Base-by-base conservation (phyloP, 1,140 invertebrate genomes). In the Sycophaga agraensis region DNA sequence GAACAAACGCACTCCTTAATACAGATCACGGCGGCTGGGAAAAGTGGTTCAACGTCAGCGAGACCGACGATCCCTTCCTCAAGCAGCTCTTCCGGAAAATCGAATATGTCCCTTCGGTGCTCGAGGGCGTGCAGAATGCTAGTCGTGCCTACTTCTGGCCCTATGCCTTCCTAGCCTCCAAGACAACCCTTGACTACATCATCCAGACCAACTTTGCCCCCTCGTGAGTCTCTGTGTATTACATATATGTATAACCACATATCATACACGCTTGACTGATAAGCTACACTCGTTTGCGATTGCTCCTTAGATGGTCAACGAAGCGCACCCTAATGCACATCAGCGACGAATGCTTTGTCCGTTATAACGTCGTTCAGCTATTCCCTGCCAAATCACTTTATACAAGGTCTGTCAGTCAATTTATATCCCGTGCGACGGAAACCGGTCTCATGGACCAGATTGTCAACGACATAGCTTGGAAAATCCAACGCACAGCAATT, bases 1-100 rank as follows among this genome's bases (percentile, higher is more conserved):
- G 5, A 11, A 31, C 28, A 4, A 31, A 31, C 28, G 45, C 14
- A 28, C 14, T 26, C 7, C 22, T 9, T 8, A 40, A 46, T 66
- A 24, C 62, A 89, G 88, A 88, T 75, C 84, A 82, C 62, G 86
- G 86, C 35, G 89, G 88, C 12, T 90, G 89, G 89, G 83, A 87
- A 66, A 72, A 76, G 35, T 88, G 87, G 82, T 88, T 90, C 28
- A 87, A 88, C 73, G 86, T 85, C 2, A 84, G 83, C 2, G 85
- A 86, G 68, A 72, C 76, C 2, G 77, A 80, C 61, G 78, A 80
- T 64, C 61, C 65, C 24, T 54, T 71, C 14, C 84, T 86, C 0
- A 75, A 79, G 34, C 84, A 83, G 63, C 73, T 91, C 14, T 77
- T 88, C 31, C 85, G 83, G 65, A 84, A 86, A 69, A 74, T 89